Evolutionary conservation across 2,888 invertebrate species (phyloP), one percentile per base, ranked within the genome.

Genomic region (Emmelina monodactyla): DNA sequence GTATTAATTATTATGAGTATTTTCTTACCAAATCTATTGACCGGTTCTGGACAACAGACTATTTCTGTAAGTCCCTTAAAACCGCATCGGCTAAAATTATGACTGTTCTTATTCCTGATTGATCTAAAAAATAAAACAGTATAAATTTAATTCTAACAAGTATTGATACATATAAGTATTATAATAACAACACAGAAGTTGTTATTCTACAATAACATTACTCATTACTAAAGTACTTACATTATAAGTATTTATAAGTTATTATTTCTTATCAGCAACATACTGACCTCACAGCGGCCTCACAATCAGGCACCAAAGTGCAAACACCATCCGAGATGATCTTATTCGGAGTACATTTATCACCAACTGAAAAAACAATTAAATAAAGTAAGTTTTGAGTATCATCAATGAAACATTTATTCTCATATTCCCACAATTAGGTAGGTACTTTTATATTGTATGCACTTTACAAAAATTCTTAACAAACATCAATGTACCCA

Each of bases 11-110:
- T n/a, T n/a, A n/a, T n/a, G n/a, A n/a, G n/a, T n/a, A n/a, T n/a
- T n/a, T n/a, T n/a, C n/a, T n/a, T n/a, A n/a, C n/a, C n/a, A n/a
- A n/a, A n/a, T n/a, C n/a, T n/a, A n/a, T n/a, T n/a, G n/a, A n/a
- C n/a, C n/a, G n/a, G n/a, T n/a, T 25, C 6, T 25, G 80, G 78
- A 46, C 83, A 83, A 46, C 83, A 83, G n/a, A 83, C 72, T 16
- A 83, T 55, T 57, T 83, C 83, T 14, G 46, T 45, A 2, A 39
- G 12, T 2, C 53, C 62, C 2, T 46, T 45, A 33, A 82, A 83
- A 0, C 82, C 76, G 53, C 82, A 83, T 45, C 82, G 58, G 22
- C 47, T 37, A 39, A 58, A 70, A 28, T 53, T 40, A 43, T 69
- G 64, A n/a, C 37, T 42, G 12, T 51, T 52, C 22, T 48, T 54